Evolutionary conservation across 1,140 invertebrate genomes (phyloP).

Genomic region (Ceratina calcarata): DNA sequence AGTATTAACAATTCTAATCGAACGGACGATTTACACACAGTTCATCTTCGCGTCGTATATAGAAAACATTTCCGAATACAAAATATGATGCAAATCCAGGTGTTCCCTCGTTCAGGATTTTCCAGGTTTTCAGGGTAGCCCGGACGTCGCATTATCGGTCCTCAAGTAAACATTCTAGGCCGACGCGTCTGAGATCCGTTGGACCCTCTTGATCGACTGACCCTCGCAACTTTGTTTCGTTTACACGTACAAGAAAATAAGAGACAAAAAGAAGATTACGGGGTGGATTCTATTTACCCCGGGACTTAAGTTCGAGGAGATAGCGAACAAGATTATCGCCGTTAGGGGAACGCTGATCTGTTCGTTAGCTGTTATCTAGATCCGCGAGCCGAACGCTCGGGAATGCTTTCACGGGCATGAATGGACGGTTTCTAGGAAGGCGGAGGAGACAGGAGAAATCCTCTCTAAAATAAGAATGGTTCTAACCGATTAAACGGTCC

Average conservation of each 20-base stretch:
- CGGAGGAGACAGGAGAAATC: slow-evolving; percentile 25
- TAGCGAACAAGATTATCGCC: slow-evolving; percentile 9
- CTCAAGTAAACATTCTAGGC: no score
- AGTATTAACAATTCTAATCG: neutral
- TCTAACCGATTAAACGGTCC: slow-evolving; percentile 59
- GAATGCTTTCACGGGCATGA: slow-evolving; percentile 1
- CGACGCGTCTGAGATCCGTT: no score
- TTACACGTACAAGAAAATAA: neutral
- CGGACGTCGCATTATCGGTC: neutral
- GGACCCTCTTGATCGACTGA: no score
- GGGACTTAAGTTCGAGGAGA: neutral
- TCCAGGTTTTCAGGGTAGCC: no score
- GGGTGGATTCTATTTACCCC: neutral
- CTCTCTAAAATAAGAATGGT: slow-evolving; percentile 40
- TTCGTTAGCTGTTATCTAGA: slow-evolving; percentile 30
- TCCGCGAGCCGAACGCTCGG: neutral
- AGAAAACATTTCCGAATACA: no score
- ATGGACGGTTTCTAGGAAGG: slow-evolving; percentile 40
- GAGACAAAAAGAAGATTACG: neutral
- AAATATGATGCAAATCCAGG: no score
- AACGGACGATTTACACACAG: neutral
- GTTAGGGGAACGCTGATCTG: neutral
- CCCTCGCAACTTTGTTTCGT: no score
- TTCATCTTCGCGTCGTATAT: neutral
- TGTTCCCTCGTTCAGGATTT: no score